Evolutionary conservation across 2,888 invertebrate species (phyloP).

Genomic region (Xestobium rufovillosum): DNA sequence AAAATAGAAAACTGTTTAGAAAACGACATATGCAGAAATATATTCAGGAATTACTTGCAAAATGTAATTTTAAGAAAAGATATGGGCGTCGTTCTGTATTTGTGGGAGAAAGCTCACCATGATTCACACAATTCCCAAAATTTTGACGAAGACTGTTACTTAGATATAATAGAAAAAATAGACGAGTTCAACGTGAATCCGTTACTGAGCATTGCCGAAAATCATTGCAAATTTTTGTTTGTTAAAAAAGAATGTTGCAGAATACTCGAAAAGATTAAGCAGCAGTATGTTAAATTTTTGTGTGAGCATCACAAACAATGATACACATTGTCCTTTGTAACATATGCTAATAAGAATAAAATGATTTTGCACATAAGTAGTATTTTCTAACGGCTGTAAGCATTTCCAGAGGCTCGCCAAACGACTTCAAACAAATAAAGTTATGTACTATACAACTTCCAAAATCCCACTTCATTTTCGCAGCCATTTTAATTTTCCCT

Average conservation of each 20-base stretch:
- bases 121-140: conserved; percentile 16
- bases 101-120: conserved; percentile 26
- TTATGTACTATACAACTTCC: too few species aligned
- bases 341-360: too few species aligned
- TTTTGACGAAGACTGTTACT: conserved; percentile 25
- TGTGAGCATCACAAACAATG: neutral
- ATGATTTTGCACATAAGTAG: too few species aligned
- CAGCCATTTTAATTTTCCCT: too few species aligned
- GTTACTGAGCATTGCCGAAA: conserved; percentile 26
- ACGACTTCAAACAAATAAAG: too few species aligned
- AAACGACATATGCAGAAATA: conserved; percentile 20
- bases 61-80: neutral
- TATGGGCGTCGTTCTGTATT: conserved; percentile 20
- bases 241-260: conserved; percentile 31
- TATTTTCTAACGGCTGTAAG: too few species aligned
- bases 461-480: too few species aligned
- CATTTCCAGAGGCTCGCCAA: too few species aligned
- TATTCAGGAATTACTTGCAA: conserved; percentile 20
- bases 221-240: conserved; percentile 26
- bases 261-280: conserved; percentile 24
- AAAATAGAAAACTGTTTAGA: conserved; percentile 28
- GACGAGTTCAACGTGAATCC: conserved; percentile 29
- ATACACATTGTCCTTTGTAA: too few species aligned
- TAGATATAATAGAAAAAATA: conserved; percentile 28
- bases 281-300: conserved; percentile 12